Base-by-base conservation (phyloP, 2,113 vertebrate genomes). In the Myrmecobius fasciatus region DNA sequence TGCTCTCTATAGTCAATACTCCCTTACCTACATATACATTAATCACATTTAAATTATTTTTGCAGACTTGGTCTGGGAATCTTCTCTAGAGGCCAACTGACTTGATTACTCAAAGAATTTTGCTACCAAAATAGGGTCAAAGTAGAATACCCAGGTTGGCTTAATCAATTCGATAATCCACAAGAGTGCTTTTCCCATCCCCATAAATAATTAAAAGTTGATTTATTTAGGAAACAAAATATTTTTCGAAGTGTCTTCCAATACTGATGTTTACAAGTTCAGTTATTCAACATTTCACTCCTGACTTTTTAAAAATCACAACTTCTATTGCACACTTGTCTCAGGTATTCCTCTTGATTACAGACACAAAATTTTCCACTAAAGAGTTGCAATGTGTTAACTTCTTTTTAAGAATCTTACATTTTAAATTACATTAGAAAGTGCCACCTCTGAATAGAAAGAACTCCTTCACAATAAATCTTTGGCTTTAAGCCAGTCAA, bases 271-370 rank as follows among this genome's bases (percentile, higher is more conserved):
- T 47, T 92, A 24, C 28, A 90, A 83, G 93, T 24, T 53, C 31
- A 89, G 3, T n/a, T 91, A 93, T 20, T 47, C 89, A 54, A 5
- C 52, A 89, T 56, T 94, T 95, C 89, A 49, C 49, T 48, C 3
- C 95, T n/a, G 91, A n/a, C 52, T 91, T 7, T 83, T 89, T 56
- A 92, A 60, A 75, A 47, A 91, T 53, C 53, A 94, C n/a, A 49
- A 17, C 52, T 43, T 43, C 28, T 83, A 91, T 11, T 11, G 94
- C 43, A 8, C 90, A 43, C 28, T 91, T 89, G 26, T 49, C 52
- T 90, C 52, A 51, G n/a, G 8, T 92, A 25, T 20, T 89, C 17
- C 90, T 12, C 46, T 92, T 28, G 36, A 49, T 91, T 95, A 88
- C 1, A 91, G 36, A 94, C 52, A 25, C 24, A 51, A 93, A 1